phyloP scores from a whole-genome alignment of 2,113 vertebrate genomes.

The Dromaius novaehollandiae region DNA sequence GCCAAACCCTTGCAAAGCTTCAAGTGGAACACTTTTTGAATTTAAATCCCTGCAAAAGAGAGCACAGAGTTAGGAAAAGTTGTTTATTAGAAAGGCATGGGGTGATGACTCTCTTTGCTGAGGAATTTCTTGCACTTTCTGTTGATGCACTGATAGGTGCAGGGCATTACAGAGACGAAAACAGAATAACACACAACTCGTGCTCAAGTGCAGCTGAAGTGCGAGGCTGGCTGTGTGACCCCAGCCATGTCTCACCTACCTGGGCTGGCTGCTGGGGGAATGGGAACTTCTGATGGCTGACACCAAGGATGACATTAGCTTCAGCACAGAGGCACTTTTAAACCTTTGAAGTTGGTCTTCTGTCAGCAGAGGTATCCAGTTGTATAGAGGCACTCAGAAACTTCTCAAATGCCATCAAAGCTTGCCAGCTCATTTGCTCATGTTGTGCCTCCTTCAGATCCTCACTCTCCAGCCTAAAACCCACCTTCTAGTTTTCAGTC shows the following conservation, averaged over 20 bases:
- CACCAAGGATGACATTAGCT: neutral
- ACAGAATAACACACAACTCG: neutral
- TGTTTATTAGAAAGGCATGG: neutral
- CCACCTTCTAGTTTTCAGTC: neutral
- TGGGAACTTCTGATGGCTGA: neutral
- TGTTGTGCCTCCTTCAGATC: neutral
- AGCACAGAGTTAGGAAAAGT: neutral
- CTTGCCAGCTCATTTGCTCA: neutral
- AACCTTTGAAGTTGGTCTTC: neutral
- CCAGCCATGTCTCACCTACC: neutral
- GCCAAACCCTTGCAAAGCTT: slow-evolving; percentile 35
- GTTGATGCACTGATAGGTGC: neutral
- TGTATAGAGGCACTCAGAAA: neutral
- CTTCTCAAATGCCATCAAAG: neutral
- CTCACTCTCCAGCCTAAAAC: neutral
- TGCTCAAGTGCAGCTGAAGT: neutral
- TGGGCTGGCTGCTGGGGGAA: neutral
- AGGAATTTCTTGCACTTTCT: slow-evolving; percentile 16
- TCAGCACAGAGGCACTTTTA: neutral
- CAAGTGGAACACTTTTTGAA: neutral
- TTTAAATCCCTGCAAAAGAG: neutral
- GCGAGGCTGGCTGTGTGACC: neutral
- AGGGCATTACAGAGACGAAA: neutral
- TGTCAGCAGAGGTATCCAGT: neutral
- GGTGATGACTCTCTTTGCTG: neutral